Conservation (phyloP, 1,140 invertebrate genomes). For the Lordiphosa mommai region DNA sequence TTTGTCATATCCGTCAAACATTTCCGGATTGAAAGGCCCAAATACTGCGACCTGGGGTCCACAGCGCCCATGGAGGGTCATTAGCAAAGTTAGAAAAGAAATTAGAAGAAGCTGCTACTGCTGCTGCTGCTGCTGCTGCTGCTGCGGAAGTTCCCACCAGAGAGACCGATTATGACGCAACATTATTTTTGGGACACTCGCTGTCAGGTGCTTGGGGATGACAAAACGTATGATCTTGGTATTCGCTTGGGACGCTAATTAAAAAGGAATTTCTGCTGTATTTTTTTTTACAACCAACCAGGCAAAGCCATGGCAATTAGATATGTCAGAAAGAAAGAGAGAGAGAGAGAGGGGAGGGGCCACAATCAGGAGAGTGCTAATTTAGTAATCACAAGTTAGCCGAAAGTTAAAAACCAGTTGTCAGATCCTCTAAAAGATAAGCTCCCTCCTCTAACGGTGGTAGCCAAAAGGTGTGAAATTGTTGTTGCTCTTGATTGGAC, state of each 20-base stretch:
- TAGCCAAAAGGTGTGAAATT: conserved; percentile 58
- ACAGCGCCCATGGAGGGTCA: conserved; percentile 30
- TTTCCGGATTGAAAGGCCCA: conserved; percentile 63
- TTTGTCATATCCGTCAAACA: conserved; percentile 54
- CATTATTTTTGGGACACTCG: conserved; percentile 54
- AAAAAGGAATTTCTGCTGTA: conserved; percentile 64
- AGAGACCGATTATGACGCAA: conserved; percentile 65
- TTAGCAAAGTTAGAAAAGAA: conserved; percentile 38
- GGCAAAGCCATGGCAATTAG: conserved; percentile 41
- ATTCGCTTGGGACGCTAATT: conserved; percentile 57
- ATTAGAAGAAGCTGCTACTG: conserved; percentile 28
- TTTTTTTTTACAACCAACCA: conserved; percentile 24
- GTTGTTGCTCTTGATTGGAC: conserved; percentile 37
- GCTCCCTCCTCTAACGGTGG: conserved; percentile 47
- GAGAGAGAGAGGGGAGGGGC: neutral
- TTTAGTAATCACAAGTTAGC: conserved; percentile 68
- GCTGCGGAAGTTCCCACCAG: conserved; percentile 68
- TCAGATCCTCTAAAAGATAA: conserved; percentile 47
- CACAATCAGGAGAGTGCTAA: conserved; percentile 72
- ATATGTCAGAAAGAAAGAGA: conserved; percentile 28
- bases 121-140: conserved; percentile 4
- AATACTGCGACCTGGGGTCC: conserved; percentile 32
- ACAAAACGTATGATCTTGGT: conserved; percentile 1
- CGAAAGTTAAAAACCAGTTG: conserved; percentile 46
- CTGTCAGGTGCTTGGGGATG: conserved; percentile 27